Conservation (phyloP, 1,140 invertebrate species). For the Nephila pilipes region DNA sequence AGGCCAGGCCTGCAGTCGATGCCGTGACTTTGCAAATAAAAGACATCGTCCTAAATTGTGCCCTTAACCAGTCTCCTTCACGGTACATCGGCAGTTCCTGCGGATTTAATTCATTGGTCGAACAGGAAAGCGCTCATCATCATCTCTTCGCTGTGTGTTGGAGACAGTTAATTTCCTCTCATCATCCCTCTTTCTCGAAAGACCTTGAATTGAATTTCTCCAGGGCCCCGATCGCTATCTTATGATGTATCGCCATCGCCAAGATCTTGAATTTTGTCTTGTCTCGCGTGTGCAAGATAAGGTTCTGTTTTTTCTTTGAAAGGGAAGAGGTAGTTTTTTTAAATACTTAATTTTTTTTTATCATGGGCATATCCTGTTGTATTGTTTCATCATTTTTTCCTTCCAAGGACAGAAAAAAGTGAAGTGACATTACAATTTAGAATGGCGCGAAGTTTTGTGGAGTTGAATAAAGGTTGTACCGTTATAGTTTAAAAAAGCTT, state of each 20-base stretch:
- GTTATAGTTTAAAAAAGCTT: not conserved
- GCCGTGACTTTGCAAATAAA: not conserved
- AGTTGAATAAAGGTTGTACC: not conserved
- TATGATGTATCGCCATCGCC: not conserved
- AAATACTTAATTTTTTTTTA: not conserved
- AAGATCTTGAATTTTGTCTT: not conserved
- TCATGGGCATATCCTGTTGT: not conserved
- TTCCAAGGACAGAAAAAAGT: not conserved
- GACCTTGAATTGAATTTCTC: constrained; percentile 9
- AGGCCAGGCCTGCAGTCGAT: no score
- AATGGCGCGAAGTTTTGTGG: not conserved
- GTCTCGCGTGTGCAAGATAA: not conserved
- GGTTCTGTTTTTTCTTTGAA: not conserved
- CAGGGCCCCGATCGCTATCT: not conserved
- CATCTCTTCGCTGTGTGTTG: not conserved
- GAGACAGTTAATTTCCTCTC: constrained; percentile 22
- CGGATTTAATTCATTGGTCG: not conserved
- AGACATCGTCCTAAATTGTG: not conserved
- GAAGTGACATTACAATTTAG: not conserved
- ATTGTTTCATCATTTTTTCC: not conserved
- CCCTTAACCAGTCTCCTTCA: not conserved
- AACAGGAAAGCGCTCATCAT: not conserved
- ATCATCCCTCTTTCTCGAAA: not conserved
- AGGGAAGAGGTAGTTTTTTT: not conserved
- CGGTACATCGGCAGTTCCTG: not conserved